These are phyloP conservation scores for Terebella lapidaria DNA, from an alignment of 2,888 invertebrate species.

Conservation along the genomic window DNA sequence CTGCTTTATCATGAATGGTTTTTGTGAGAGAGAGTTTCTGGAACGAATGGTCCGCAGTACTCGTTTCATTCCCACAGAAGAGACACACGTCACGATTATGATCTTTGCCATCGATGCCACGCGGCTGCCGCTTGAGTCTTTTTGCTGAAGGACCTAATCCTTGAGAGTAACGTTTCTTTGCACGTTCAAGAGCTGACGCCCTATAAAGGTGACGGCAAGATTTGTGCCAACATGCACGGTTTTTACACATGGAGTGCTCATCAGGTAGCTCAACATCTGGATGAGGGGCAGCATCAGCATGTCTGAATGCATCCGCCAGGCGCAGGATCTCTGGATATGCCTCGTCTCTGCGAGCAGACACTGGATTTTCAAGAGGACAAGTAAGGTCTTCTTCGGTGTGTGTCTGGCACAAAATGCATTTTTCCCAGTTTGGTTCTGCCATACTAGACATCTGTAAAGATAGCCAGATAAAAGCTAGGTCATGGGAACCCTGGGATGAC, in stretches of 20 bases:
- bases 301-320: not conserved
- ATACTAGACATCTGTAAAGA: too few species aligned
- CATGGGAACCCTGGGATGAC: too few species aligned
- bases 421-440: not conserved
- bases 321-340: not conserved
- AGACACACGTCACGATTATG: slow-evolving; percentile 6
- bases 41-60: slow-evolving; percentile 10
- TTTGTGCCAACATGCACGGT: slow-evolving; percentile 11
- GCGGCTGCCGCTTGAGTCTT: not conserved
- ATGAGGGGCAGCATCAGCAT: not conserved
- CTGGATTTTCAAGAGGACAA: slow-evolving; percentile 3
- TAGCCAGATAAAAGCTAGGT: too few species aligned
- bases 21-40: slow-evolving; percentile 10
- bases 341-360: not conserved
- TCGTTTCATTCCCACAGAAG: slow-evolving; percentile 5
- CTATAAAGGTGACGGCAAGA: slow-evolving; percentile 9
- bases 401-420: slow-evolving; percentile 1
- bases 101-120: not conserved
- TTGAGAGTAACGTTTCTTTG: slow-evolving; percentile 11
- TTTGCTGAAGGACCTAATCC: slow-evolving; percentile 9
- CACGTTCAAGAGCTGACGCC: slow-evolving; percentile 14
- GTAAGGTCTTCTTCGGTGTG: not conserved
- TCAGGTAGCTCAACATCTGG: slow-evolving; percentile 1
- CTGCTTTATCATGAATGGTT: slow-evolving; percentile 13
- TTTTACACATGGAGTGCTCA: slow-evolving; percentile 3